A percentile compares a stretch with the other conserved stretches of the same genome.
These are phyloP conservation scores for Agelas oroides DNA, from an alignment of 37 sponge, comb jelly and placozoan species.

Conservation along the genomic window DNA sequence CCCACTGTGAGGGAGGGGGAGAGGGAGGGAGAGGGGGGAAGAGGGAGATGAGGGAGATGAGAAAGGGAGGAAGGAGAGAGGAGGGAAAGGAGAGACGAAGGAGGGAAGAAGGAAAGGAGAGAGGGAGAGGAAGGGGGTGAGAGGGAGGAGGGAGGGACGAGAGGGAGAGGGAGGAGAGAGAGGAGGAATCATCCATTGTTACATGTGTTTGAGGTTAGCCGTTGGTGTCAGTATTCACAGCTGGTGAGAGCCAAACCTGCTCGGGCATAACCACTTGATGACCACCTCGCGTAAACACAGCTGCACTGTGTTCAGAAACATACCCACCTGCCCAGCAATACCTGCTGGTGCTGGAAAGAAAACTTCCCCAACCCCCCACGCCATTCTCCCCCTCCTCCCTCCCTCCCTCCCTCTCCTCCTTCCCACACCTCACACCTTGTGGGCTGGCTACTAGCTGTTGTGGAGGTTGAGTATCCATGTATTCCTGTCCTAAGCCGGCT, in stretches of 20 bases:
- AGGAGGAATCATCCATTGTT: not conserved
- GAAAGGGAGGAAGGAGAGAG: not conserved
- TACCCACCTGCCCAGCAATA: not conserved
- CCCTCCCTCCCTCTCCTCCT: too few relatives aligned
- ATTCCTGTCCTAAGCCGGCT: not conserved
- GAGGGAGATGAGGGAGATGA: not conserved
- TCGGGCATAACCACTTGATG: conserved; percentile 3
- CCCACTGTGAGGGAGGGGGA: not conserved
- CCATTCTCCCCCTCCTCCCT: too few relatives aligned
- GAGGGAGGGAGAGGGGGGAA: not conserved
- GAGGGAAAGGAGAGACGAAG: not conserved
- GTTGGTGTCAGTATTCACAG: not conserved
- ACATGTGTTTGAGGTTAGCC: not conserved
- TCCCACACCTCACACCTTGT: not conserved
- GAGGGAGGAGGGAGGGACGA: not conserved
- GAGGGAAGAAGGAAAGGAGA: not conserved
- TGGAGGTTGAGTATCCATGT: not conserved
- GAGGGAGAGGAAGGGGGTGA: not conserved
- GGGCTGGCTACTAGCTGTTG: not conserved
- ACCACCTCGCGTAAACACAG: not conserved
- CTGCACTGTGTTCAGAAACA: not conserved
- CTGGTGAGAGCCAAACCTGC: not conserved
- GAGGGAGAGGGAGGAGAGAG: not conserved
- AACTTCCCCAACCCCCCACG: too few relatives aligned
- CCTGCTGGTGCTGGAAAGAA: too few relatives aligned